A percentile compares a stretch with the other conserved stretches of the same genome.
phyloP scores from a whole-genome alignment of 2,888 invertebrate species.

The Proisotoma minuta region DNA sequence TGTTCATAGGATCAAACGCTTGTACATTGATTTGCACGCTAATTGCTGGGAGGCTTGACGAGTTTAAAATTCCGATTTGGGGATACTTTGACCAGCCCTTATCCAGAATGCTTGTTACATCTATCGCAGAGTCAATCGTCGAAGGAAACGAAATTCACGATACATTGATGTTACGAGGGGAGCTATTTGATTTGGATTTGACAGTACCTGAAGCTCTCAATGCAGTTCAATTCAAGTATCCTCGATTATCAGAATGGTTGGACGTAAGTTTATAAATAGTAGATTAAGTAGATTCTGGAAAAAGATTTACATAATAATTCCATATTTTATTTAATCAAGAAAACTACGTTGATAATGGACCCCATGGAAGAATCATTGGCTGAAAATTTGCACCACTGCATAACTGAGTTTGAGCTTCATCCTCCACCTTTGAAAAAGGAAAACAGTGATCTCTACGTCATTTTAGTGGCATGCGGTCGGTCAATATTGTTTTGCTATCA shows the following conservation, averaged over 20 bases:
- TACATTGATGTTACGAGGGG: slow-evolving; percentile 28
- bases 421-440: slow-evolving; percentile 38
- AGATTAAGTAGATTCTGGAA: neutral
- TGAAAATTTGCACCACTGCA: slow-evolving; percentile 24
- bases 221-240: slow-evolving; percentile 38
- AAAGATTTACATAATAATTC: slow-evolving; percentile 6
- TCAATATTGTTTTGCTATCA: slow-evolving; percentile 44
- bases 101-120: slow-evolving; percentile 39
- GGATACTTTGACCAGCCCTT: slow-evolving; percentile 42
- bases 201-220: slow-evolving; percentile 43
- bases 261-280: slow-evolving; percentile 27
- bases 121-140: slow-evolving; percentile 43
- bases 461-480: slow-evolving; percentile 37
- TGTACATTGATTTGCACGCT: slow-evolving; percentile 42
- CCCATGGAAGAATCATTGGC: slow-evolving; percentile 36
- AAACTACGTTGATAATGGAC: slow-evolving; percentile 28
- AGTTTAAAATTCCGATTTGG: slow-evolving; percentile 41
- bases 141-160: slow-evolving; percentile 47
- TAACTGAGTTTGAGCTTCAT: slow-evolving; percentile 34
- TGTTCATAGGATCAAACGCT: slow-evolving; percentile 41
- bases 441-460: slow-evolving; percentile 36
- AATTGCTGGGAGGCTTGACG: slow-evolving; percentile 35
- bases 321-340: slow-evolving; percentile 18
- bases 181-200: slow-evolving; percentile 36
- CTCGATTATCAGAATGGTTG: slow-evolving; percentile 40